These are phyloP conservation scores for Zele albiditarsus DNA, from an alignment of 2,888 invertebrate species.

Conservation along the genomic window DNA sequence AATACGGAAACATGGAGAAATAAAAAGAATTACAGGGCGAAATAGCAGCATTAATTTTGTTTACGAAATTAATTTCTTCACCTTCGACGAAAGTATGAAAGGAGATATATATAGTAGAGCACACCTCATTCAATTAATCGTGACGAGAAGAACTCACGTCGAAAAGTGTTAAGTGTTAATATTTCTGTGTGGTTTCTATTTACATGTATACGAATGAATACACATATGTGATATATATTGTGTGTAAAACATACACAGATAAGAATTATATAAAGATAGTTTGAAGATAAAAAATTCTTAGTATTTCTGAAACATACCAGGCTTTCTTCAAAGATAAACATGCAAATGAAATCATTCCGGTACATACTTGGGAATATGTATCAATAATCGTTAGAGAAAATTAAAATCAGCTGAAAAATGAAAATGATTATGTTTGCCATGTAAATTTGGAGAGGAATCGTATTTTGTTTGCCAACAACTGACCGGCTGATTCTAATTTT, in stretches of 20 bases:
- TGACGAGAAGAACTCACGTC: constrained; percentile 66
- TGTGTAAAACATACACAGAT: constrained; percentile 50
- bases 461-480: neutral
- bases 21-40: neutral
- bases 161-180: constrained; percentile 57
- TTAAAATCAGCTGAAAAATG: constrained; percentile 17
- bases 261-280: constrained; percentile 32
- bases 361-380: constrained; percentile 41
- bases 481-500: constrained; percentile 10
- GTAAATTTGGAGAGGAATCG: neutral
- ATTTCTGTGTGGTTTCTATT: constrained; percentile 37
- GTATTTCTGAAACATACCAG: constrained; percentile 50
- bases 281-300: constrained; percentile 32
- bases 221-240: constrained; percentile 49
- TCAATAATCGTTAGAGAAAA: neutral
- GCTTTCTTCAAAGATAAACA: constrained; percentile 48
- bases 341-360: constrained; percentile 55
- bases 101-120: constrained; percentile 47
- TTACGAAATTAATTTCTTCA: constrained; percentile 13
- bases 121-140: constrained; percentile 45
- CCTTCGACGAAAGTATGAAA: constrained; percentile 49
- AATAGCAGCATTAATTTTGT: constrained; percentile 22
- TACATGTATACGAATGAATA: constrained; percentile 22
- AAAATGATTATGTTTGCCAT: neutral
- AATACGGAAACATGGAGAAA: neutral